Percentiles rank a stretch among this genome's conserved stretches.
Conservation (phyloP, 1,140 invertebrate species). For the Trichonephila inaurata region DNA sequence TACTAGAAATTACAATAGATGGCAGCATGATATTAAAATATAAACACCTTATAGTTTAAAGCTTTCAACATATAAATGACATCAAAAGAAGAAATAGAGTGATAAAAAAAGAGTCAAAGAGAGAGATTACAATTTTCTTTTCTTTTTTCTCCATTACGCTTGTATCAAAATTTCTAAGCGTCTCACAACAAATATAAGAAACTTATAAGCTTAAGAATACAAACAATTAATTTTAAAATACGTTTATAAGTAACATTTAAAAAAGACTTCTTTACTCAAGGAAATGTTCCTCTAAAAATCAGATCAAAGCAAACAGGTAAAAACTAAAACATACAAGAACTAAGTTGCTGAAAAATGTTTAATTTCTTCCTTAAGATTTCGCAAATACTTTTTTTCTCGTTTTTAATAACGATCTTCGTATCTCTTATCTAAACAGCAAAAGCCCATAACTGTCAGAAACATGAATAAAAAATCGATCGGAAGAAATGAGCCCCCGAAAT, state of each 20-base stretch:
- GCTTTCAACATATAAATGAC: no score
- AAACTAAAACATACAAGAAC: neutral
- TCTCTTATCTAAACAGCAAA: neutral
- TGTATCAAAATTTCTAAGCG: no score
- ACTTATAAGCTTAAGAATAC: no score
- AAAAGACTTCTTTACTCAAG: neutral
- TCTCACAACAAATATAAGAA: no score
- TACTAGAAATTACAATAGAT: neutral
- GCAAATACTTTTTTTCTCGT: neutral
- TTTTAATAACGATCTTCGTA: neutral
- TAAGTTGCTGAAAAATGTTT: neutral
- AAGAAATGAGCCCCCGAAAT: constrained; percentile 42
- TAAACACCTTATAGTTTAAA: no score
- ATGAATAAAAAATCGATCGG: constrained; percentile 27
- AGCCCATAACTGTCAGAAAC: constrained; percentile 9
- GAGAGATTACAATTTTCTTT: no score
- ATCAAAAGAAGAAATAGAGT: no score
- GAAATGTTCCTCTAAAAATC: neutral
- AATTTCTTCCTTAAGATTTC: neutral
- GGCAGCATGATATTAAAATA: neutral
- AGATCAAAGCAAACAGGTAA: neutral
- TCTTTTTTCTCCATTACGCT: no score
- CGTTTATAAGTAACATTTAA: no score
- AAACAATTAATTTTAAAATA: no score
- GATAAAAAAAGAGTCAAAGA: no score